A percentile compares a stretch with the other conserved stretches of the same genome.
Conservation (phyloP, 2,888 invertebrate species). For the Epistrophe grossulariae region DNA sequence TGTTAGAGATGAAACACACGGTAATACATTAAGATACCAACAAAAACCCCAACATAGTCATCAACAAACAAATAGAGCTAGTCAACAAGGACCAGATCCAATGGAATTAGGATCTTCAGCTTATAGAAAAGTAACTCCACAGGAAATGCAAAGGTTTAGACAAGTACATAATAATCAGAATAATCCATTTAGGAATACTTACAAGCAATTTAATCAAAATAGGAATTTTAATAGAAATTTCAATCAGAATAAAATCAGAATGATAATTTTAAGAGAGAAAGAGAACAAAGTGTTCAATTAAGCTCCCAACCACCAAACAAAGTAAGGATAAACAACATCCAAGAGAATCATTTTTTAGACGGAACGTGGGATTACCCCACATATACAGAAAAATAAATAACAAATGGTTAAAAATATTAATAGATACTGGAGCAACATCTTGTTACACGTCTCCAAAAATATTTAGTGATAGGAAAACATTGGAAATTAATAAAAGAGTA, state of each 20-base stretch:
- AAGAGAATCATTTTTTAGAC: no score
- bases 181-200: constrained; percentile 5
- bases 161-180: constrained; percentile 3
- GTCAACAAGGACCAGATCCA: constrained; percentile 8
- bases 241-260: neutral
- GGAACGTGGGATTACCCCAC: no score
- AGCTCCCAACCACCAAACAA: no score
- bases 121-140: neutral
- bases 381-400: no score
- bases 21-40: neutral
- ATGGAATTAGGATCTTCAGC: constrained; percentile 10
- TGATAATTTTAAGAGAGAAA: neutral
- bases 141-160: neutral
- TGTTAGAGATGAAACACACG: neutral
- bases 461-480: no score
- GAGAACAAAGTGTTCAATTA: no score
- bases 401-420: no score
- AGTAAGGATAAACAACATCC: no score
- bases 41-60: neutral
- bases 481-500: no score
- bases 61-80: neutral
- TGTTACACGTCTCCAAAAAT: no score
- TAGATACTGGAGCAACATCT: no score
- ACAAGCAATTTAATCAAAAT: neutral
- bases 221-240: neutral